Base-by-base conservation (phyloP, 2,797 vertebrate species). In the Fistularia tabacaria region DNA sequence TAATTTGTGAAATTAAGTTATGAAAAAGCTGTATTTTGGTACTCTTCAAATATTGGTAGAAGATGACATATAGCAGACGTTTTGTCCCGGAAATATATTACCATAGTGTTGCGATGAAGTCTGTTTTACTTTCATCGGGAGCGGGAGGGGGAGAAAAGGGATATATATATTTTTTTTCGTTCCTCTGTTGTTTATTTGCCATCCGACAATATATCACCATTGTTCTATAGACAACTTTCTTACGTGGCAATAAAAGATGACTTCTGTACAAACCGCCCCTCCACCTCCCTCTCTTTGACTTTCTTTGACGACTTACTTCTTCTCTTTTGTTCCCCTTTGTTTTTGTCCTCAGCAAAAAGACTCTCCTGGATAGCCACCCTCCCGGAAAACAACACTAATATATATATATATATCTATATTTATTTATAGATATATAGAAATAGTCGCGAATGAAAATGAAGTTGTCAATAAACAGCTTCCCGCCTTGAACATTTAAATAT, bases 211-310 rank as follows among this genome's bases (percentile, higher is more conserved):
- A 92, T 93, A 93, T 94, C 92, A 92, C 92, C 92, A 93, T 92
- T 95, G 93, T 94, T 94, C 94, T 95, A 94, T 90, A 92, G 94
- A 93, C 91, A 77, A 93, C 92, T 98, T 96, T 97, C 94, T 97
- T 95, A 97, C 93, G 91, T 94, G 94, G 93, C 94, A 97, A 96
- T 97, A 97, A 96, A 96, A 94, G 81, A 88, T 84, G 89, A 94
- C 71, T 84, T 77, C 72, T 66, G 74, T 88, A 88, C 82, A 76
- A 62, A 51, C 0, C 1, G 54, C 12, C 6, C 25, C 2, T 25
- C 25, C 25, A 3, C 25, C 25, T 25, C 25, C 25, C 51, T 71
- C 56, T 65, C 49, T 49, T 66, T 66, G 54, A 7, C 51, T 71
- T 54, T 65, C 49, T 49, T 66, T 66, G 54, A 7, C 38, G 57